These are phyloP conservation scores for Thymelicus lineola DNA, from an alignment of 2,888 invertebrate genomes.

Conservation along the genomic window DNA sequence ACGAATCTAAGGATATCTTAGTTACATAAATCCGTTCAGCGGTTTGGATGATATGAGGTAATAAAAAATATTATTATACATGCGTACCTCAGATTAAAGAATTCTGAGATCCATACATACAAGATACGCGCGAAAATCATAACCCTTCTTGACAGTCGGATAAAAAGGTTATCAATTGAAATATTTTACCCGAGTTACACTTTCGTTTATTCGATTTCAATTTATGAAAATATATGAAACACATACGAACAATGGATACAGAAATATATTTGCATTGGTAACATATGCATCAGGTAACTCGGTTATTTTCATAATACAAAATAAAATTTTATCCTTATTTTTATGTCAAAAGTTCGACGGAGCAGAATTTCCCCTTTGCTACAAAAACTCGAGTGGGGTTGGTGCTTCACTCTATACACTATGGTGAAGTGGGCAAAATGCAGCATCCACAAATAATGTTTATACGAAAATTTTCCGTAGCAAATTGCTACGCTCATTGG, in stretches of 20 bases:
- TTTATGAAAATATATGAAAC: not conserved
- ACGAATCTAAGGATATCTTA: no score
- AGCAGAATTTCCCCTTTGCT: conserved; percentile 45
- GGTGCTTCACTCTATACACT: conserved; percentile 49
- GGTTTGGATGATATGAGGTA: no score
- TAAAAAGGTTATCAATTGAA: no score
- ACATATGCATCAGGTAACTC: not conserved
- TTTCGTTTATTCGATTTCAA: not conserved
- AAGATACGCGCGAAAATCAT: no score
- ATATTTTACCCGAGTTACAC: no score
- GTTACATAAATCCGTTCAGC: no score
- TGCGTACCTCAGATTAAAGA: no score
- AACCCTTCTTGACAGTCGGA: no score
- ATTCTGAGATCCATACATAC: no score
- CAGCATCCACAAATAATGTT: conserved; percentile 48
- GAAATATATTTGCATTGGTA: not conserved
- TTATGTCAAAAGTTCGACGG: conserved; percentile 41
- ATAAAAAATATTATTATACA: no score
- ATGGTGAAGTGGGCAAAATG: conserved; percentile 47
- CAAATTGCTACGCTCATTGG: not conserved
- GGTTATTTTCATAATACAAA: conserved; percentile 16
- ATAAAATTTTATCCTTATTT: conserved; percentile 7
- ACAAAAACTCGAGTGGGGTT: conserved; percentile 49
- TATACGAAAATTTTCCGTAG: conserved; percentile 44
- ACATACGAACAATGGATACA: not conserved